Percentiles rank a stretch among this genome's conserved stretches.
phyloP scores from a whole-genome alignment of 1,140 invertebrate genomes.

The Sinonovacula constricta region DNA sequence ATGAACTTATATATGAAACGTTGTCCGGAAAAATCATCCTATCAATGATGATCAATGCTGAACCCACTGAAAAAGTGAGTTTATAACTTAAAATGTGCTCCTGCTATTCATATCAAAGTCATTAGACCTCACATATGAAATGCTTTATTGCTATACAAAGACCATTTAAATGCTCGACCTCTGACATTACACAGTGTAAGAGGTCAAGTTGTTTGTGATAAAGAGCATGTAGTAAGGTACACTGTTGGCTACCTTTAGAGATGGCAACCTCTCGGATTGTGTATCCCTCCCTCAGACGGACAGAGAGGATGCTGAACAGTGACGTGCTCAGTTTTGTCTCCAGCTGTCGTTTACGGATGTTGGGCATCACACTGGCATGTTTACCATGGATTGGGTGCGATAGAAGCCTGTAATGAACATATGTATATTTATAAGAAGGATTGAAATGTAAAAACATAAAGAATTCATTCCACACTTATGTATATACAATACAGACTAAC shows the following conservation, averaged over 20 bases:
- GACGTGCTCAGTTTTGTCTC: conserved; percentile 84
- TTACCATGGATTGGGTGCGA: conserved; percentile 66
- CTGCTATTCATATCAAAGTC: too few relatives aligned
- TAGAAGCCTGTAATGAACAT: conserved; percentile 59
- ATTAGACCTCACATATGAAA: too few relatives aligned
- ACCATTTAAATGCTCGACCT: neutral
- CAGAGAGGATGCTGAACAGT: conserved; percentile 85
- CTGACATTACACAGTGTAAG: too few relatives aligned
- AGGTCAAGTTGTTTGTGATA: too few relatives aligned
- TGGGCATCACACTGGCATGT: conserved; percentile 59
- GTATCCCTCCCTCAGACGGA: conserved; percentile 89
- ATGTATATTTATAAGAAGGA: conserved; percentile 2
- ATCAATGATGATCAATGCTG: too few relatives aligned
- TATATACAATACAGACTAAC: neutral
- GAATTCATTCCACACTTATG: neutral
- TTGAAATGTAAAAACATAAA: neutral
- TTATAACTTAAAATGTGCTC: too few relatives aligned
- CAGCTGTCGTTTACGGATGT: conserved; percentile 84
- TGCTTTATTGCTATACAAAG: neutral
- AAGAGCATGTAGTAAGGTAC: too few relatives aligned
- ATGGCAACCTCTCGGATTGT: conserved; percentile 83
- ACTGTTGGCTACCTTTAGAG: conserved; percentile 74
- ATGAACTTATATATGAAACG: too few relatives aligned
- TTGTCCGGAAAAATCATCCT: too few relatives aligned
- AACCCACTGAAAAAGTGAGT: too few relatives aligned